Base-by-base conservation (phyloP, 2,113 vertebrate species). In the Mystacornis crossleyi region DNA sequence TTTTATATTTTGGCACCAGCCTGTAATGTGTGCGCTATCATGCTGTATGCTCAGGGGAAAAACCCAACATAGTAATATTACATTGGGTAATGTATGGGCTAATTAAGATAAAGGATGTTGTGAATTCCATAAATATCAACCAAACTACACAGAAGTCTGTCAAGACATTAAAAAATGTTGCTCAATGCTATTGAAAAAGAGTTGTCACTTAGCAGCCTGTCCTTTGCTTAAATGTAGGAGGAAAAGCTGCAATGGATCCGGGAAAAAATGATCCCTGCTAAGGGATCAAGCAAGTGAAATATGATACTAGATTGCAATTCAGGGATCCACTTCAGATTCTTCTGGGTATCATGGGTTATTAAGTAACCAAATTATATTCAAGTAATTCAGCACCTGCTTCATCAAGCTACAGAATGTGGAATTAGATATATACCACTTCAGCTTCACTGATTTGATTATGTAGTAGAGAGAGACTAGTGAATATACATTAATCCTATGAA, bases 301-400 rank as follows among this genome's bases (percentile, higher is more conserved):
- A 33, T 7, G 8, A 64, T 83, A 33, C 10, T 64, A 58, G 23
- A 38, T 43, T 88, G 55, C 36, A 87, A 14, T 93, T 74, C 38
- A 33, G 87, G 86, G 81, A 79, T 94, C 78, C 69, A 54, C 73
- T 74, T 40, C 64, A 81, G 80, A 70, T 96, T 89, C 90, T 84
- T 90, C 89, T 94, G 87, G 82, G 89, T 94, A 94, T 83, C 61
- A 57, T 58, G 89, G 60, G 36, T 85, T 96, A 93, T 96, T 98
- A 96, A 96, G 80, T 96, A 94, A 96, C 89, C 86, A 97, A 98
- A 97, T 98, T 94, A 97, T 88, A 97, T 93, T 98, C 93, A 97
- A 97, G 93, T 96, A 96, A 97, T 98, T 97, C 97, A 98, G 97
- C 97, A 98, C 97, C 96, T 98, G 98, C 97, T 97, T 98, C 97